Evolutionary conservation across 2,113 vertebrate species (phyloP).

Genomic region (Pipa parva): DNA sequence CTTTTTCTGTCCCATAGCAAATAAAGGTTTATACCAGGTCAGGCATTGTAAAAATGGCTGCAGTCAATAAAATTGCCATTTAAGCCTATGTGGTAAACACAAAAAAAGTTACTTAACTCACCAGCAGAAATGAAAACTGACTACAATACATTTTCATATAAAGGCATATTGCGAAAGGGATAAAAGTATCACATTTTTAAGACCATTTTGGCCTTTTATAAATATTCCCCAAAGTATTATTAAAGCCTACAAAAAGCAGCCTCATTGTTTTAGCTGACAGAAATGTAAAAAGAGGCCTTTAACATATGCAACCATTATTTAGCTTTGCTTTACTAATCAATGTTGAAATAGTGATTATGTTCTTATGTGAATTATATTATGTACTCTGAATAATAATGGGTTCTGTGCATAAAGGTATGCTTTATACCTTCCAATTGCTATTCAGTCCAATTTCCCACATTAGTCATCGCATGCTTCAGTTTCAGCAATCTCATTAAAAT

Average conservation of each 20-base stretch:
- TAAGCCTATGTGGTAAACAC: too few relatives aligned
- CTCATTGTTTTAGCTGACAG: background rate
- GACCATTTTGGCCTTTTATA: too few relatives aligned
- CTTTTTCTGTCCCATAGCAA: too few relatives aligned
- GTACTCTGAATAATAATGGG: slow-evolving; percentile 32
- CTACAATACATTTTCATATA: too few relatives aligned
- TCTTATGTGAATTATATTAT: slow-evolving; percentile 28
- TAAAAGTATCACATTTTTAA: too few relatives aligned
- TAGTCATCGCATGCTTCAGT: slow-evolving; percentile 8
- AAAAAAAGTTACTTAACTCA: too few relatives aligned
- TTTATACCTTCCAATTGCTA: slow-evolving; percentile 24
- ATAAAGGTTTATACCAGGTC: too few relatives aligned
- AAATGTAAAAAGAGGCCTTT: slow-evolving; percentile 3
- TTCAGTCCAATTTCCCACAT: slow-evolving; percentile 19
- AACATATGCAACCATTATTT: slow-evolving; percentile 16
- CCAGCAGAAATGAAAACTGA: too few relatives aligned
- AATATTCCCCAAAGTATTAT: too few relatives aligned
- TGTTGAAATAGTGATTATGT: slow-evolving; percentile 36
- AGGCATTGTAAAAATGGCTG: too few relatives aligned
- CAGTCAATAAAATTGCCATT: too few relatives aligned
- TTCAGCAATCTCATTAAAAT: slow-evolving; percentile 32
- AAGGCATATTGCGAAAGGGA: too few relatives aligned
- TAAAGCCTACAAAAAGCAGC: background rate
- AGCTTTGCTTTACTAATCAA: slow-evolving; percentile 18
- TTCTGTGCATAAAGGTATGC: slow-evolving; percentile 3